Conservation (phyloP, 2,888 invertebrate species). For the Zeuzera pyrina region DNA sequence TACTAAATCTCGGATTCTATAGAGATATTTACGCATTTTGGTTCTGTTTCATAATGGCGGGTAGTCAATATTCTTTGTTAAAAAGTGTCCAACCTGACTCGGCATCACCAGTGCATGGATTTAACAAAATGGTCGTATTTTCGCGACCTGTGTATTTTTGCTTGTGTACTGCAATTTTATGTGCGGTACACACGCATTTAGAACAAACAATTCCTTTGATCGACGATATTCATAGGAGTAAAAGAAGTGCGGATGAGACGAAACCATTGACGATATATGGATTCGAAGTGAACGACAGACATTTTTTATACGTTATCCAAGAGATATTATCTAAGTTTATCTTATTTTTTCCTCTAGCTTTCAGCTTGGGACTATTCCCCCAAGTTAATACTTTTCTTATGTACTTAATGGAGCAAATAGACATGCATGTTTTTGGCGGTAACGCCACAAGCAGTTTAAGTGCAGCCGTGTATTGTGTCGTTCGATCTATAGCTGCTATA, state of each 20-base stretch:
- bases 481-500: constrained; percentile 85
- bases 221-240: constrained; percentile 30
- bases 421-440: constrained; percentile 91
- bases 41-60: constrained; percentile 98
- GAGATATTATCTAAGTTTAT: constrained; percentile 86
- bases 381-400: constrained; percentile 97
- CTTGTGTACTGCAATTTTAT: constrained; percentile 77
- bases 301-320: constrained; percentile 77
- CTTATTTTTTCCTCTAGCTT: constrained; percentile 92
- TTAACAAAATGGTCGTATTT: constrained; percentile 94
- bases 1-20: constrained; percentile 89
- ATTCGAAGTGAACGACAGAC: constrained; percentile 59
- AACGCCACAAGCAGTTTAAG: constrained; percentile 89
- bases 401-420: constrained; percentile 97
- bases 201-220: constrained; percentile 32
- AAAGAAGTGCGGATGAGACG: constrained; percentile 35
- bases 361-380: constrained; percentile 96
- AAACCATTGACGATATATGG: constrained; percentile 61
- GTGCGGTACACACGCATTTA: constrained; percentile 55
- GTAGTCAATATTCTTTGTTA: constrained; percentile 96
- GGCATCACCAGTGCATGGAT: constrained; percentile 98
- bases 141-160: constrained; percentile 96
- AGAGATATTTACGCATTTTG: constrained; percentile 93
- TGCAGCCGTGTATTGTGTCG: constrained; percentile 87
- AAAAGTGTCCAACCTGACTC: constrained; percentile 99